phyloP scores from a whole-genome alignment of 2,113 vertebrate species.

The Glaucidium brasilianum region DNA sequence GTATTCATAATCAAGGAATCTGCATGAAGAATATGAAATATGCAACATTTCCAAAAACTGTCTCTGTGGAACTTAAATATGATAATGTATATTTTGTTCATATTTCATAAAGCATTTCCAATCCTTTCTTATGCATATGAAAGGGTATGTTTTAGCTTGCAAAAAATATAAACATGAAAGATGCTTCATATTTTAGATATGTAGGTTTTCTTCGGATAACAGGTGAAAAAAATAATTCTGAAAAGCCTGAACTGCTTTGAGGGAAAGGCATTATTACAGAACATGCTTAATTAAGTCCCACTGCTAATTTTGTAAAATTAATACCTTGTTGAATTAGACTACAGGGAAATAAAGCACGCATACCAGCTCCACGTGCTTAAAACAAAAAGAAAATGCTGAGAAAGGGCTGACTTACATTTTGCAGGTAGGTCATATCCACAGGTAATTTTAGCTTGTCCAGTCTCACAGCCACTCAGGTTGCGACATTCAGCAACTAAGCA shows the following conservation, averaged over 20 bases:
- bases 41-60: conserved; percentile 64
- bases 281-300: conserved; percentile 37
- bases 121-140: conserved; percentile 8
- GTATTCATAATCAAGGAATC: conserved; percentile 67
- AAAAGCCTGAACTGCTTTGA: conserved; percentile 28
- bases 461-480: conserved; percentile 91
- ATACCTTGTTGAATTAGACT: conserved; percentile 11
- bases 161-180: conserved; percentile 18
- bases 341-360: not conserved
- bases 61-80: conserved; percentile 49
- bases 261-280: conserved; percentile 19
- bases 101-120: conserved; percentile 39
- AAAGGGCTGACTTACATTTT: conserved; percentile 84
- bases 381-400: not conserved
- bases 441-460: conserved; percentile 95
- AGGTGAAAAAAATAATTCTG: not conserved
- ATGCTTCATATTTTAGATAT: not conserved
- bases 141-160: conserved; percentile 1
- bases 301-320: conserved; percentile 45
- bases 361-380: not conserved
- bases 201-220: not conserved
- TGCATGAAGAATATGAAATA: conserved; percentile 64
- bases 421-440: conserved; percentile 95
- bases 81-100: conserved; percentile 60
- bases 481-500: conserved; percentile 92